These are phyloP conservation scores for Otocyon megalotis DNA, from an alignment of 2,113 vertebrate species.

Conservation along the genomic window DNA sequence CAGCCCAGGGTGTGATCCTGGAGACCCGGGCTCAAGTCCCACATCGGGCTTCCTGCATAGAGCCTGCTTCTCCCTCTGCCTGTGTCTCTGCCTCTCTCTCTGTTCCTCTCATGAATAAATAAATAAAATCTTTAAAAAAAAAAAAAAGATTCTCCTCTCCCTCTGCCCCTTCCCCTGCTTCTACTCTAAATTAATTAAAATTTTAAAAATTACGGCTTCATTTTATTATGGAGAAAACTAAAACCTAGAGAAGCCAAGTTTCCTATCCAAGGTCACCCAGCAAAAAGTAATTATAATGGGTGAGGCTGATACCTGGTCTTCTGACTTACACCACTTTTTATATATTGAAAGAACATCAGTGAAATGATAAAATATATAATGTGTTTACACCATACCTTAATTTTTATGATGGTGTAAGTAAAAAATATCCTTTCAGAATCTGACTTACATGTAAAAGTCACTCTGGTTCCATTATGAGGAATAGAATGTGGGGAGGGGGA, in stretches of 20 bases:
- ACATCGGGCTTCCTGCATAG: too few relatives aligned
- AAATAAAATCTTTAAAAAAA: too few relatives aligned
- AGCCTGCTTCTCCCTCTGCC: not conserved
- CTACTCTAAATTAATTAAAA: not conserved
- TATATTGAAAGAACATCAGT: not conserved
- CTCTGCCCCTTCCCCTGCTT: too few relatives aligned
- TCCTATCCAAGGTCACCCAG: not conserved
- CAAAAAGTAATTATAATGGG: not conserved
- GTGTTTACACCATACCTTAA: not conserved
- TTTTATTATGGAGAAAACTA: not conserved
- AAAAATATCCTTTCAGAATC: not conserved
- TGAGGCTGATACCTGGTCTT: not conserved
- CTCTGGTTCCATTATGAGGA: not conserved
- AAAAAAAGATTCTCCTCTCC: not conserved
- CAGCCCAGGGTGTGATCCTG: too few relatives aligned
- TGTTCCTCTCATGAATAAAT: not conserved
- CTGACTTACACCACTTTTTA: not conserved
- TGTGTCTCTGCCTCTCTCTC: not conserved
- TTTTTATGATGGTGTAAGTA: not conserved
- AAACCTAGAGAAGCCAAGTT: not conserved
- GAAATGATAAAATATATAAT: not conserved
- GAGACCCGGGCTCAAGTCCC: too few relatives aligned
- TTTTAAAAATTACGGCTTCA: not conserved
- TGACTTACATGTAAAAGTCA: constrained; percentile 2
- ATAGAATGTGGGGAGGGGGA: not conserved